phyloP scores from a whole-genome alignment of 2,797 vertebrate genomes.

The Pseudocheirus occidentalis region DNA sequence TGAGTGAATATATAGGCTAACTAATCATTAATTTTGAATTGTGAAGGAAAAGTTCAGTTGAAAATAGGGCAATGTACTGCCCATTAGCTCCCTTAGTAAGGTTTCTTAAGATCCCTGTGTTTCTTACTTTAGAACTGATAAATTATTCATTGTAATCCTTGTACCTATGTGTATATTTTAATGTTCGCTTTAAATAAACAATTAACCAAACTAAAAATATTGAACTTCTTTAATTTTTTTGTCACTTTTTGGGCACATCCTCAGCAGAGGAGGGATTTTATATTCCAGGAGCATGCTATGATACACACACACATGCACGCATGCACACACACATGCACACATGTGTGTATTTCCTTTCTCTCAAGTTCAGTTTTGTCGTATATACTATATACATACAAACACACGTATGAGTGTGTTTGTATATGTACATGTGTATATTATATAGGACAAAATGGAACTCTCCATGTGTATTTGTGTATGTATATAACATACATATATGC shows the following conservation, averaged over 20 bases:
- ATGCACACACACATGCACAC: too few relatives aligned
- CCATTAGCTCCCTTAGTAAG: not conserved
- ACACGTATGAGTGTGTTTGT: too few relatives aligned
- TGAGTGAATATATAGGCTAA: not conserved
- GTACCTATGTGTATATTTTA: conserved; percentile 51
- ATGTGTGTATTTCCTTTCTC: too few relatives aligned
- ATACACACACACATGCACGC: not conserved
- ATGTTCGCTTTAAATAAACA: conserved; percentile 35
- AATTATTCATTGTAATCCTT: conserved; percentile 51
- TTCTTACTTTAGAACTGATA: conserved; percentile 1
- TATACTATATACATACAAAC: too few relatives aligned
- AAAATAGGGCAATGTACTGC: not conserved
- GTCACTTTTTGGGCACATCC: conserved; percentile 56
- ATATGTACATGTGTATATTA: too few relatives aligned
- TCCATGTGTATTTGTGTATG: too few relatives aligned
- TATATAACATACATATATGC: too few relatives aligned
- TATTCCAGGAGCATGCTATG: conserved; percentile 5
- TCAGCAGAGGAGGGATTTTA: not conserved
- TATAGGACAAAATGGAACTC: too few relatives aligned
- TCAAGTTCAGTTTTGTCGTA: too few relatives aligned
- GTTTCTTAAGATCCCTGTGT: not conserved
- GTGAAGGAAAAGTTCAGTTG: not conserved
- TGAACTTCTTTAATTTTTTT: conserved; percentile 45
- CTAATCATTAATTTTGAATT: not conserved
- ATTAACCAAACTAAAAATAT: conserved; percentile 48